Conservation (phyloP, 1,140 invertebrate species). For the Coenobita brevimanus region DNA sequence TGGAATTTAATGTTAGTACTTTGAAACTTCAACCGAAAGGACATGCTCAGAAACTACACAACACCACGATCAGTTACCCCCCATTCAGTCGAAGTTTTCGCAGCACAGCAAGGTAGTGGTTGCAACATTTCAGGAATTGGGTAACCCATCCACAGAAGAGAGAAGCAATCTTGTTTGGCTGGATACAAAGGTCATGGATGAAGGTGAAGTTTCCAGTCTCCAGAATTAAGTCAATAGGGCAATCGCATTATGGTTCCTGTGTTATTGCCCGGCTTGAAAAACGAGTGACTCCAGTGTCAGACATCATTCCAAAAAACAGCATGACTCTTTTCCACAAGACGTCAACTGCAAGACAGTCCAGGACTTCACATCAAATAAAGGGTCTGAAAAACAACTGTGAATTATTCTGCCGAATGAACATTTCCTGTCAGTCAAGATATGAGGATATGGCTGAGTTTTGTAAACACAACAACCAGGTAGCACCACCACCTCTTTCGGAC, state of each 20-base stretch:
- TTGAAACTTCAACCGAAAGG: no score
- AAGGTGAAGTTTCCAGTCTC: not conserved
- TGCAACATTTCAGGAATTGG: no score
- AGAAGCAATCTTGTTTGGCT: no score
- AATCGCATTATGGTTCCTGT: no score
- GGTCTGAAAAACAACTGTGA: not conserved
- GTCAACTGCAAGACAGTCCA: no score
- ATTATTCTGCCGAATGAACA: not conserved
- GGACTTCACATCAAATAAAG: not conserved
- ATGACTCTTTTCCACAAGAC: not conserved
- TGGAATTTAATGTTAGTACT: no score
- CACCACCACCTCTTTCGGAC: not conserved
- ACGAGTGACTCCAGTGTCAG: not conserved
- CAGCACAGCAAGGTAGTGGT: no score
- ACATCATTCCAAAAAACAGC: not conserved
- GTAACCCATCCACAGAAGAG: not conserved
- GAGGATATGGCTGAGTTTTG: not conserved
- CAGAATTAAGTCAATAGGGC: not conserved
- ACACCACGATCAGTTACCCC: no score
- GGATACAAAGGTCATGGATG: slow-evolving; percentile 1
- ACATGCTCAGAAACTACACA: no score
- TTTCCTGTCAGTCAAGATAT: not conserved
- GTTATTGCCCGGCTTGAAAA: slow-evolving; percentile 1
- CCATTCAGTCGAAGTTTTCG: not conserved
- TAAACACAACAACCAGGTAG: not conserved